A percentile compares a stretch with the other conserved stretches of the same genome.
phyloP scores from a whole-genome alignment of 2,888 invertebrate genomes.

The Phlogophora meticulosa region DNA sequence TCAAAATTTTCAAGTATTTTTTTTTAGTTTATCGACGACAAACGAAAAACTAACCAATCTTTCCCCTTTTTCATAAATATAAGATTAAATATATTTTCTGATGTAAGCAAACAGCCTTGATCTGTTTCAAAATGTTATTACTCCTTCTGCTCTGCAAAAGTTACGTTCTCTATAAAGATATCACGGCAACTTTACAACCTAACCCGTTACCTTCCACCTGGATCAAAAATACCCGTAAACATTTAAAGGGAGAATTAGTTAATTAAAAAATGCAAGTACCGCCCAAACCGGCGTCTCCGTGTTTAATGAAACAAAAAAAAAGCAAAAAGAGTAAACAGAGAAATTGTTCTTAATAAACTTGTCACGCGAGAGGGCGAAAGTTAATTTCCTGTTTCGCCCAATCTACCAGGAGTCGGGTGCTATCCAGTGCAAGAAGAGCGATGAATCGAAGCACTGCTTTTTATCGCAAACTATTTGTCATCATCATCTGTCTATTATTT shows the following conservation, averaged over 20 bases:
- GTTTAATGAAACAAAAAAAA: conserved; percentile 77
- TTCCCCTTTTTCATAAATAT: too few relatives aligned
- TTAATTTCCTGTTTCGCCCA: conserved; percentile 89
- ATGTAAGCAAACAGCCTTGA: not conserved
- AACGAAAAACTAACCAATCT: too few relatives aligned
- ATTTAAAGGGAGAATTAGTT: conserved; percentile 58
- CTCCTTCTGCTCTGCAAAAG: not conserved
- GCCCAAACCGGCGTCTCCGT: conserved; percentile 68
- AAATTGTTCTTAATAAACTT: conserved; percentile 88
- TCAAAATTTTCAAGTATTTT: too few relatives aligned
- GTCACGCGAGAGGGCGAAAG: conserved; percentile 87
- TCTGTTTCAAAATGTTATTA: not conserved
- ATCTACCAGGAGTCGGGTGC: conserved; percentile 67
- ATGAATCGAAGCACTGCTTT: conserved; percentile 11
- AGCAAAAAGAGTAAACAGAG: conserved; percentile 82
- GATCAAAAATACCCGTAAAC: conserved; percentile 41
- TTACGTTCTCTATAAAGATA: conserved; percentile 34
- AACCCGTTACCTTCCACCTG: conserved; percentile 50
- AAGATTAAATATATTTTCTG: too few relatives aligned
- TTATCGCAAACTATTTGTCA: not conserved
- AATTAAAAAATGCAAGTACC: conserved; percentile 66
- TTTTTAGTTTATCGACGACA: too few relatives aligned
- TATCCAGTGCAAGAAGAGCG: conserved; percentile 55
- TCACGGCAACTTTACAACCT: conserved; percentile 46
- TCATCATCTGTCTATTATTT: not conserved